Evolutionary conservation across 2,797 vertebrate species (phyloP).

Genomic region (Karalla daura): DNA sequence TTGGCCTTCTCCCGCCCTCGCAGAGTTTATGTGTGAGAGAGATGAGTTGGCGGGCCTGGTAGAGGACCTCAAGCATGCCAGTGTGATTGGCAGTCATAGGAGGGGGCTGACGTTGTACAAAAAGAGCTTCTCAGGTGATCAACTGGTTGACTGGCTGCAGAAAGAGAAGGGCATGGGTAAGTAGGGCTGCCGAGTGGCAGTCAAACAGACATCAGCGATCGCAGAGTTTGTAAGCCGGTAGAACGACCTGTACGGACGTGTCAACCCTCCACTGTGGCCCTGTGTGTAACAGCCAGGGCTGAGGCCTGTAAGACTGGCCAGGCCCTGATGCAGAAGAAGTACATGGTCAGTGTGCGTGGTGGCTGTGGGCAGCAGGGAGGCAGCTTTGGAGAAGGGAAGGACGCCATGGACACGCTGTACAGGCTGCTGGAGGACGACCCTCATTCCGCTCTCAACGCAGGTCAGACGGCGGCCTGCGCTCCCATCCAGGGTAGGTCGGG

Average conservation of each 20-base stretch:
- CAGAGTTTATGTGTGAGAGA: constrained; percentile 80
- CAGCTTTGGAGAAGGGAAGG: constrained; percentile 68
- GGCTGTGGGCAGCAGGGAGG: constrained; percentile 59
- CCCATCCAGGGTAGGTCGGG: constrained; percentile 74
- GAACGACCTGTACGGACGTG: background rate
- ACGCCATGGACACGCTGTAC: constrained; percentile 67
- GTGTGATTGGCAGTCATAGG: constrained; percentile 75
- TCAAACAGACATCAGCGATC: constrained; percentile 2
- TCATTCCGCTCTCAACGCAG: constrained; percentile 73
- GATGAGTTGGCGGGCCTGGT: constrained; percentile 76
- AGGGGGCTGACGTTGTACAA: constrained; percentile 74
- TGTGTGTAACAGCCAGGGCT: constrained; percentile 66
- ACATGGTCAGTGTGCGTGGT: constrained; percentile 70
- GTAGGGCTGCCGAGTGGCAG: constrained; percentile 42
- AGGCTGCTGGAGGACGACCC: constrained; percentile 81
- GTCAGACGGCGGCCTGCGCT: constrained; percentile 75
- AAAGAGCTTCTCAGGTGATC: constrained; percentile 77
- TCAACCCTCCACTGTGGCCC: constrained; percentile 38
- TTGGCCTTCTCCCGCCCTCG: constrained; percentile 19
- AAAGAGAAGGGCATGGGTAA: constrained; percentile 75
- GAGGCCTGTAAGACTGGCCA: constrained; percentile 65
- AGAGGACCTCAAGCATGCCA: constrained; percentile 72
- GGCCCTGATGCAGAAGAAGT: constrained; percentile 77
- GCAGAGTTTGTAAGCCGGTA: background rate
- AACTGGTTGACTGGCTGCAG: constrained; percentile 80